phyloP scores from a whole-genome alignment of 1,140 invertebrate genomes.

The Lamellibrachia luymesi region DNA sequence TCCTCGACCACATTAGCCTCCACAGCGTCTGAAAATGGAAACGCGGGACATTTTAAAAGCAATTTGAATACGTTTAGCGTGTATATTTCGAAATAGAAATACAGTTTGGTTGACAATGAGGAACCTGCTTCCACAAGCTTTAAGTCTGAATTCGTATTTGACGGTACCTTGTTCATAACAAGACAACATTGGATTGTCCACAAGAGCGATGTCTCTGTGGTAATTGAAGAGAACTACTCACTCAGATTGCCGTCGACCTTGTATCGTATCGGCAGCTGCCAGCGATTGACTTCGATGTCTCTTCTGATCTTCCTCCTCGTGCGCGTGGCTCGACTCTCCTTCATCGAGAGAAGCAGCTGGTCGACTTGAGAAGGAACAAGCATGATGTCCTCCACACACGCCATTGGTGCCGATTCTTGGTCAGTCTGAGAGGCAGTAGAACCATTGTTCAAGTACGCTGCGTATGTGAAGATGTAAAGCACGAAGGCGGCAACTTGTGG shows the following conservation, averaged over 20 bases:
- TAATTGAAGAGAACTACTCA: background rate
- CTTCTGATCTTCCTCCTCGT: slow-evolving; percentile 2
- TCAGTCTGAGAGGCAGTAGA: background rate
- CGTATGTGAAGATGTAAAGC: no score
- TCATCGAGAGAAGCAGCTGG: slow-evolving; percentile 3
- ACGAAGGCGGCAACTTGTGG: no score
- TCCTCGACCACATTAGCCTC: slow-evolving; percentile 38
- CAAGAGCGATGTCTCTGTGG: background rate
- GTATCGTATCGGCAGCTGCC: slow-evolving; percentile 50
- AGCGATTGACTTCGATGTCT: slow-evolving; percentile 33
- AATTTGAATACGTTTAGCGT: no score
- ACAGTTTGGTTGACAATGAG: no score
- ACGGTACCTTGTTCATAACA: no score
- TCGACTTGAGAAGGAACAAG: background rate
- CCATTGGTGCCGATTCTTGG: background rate
- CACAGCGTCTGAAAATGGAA: background rate
- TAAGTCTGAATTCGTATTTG: background rate
- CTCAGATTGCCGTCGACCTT: slow-evolving; percentile 41
- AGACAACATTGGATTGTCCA: background rate
- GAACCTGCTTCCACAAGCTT: background rate
- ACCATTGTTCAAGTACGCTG: background rate
- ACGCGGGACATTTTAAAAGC: no score
- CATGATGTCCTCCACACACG: background rate
- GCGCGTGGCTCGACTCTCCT: background rate
- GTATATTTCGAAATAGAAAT: no score